A percentile compares a stretch with the other conserved stretches of the same genome.
Conservation (phyloP, 2,113 vertebrate genomes). For the Aldabrachelys gigantea region DNA sequence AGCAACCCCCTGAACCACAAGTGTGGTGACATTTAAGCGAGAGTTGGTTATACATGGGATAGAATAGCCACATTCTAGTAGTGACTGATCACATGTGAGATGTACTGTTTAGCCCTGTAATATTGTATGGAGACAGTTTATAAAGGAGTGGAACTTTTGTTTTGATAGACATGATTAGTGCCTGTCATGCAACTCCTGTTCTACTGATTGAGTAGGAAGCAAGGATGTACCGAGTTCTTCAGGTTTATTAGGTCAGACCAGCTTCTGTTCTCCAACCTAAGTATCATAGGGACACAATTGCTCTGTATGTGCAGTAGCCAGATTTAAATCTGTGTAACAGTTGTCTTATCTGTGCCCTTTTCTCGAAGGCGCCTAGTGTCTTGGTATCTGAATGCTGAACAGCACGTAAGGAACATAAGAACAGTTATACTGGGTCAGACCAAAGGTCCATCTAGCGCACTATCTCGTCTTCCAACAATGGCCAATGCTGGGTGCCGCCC, state of each 20-base stretch:
- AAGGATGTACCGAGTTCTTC: constrained; percentile 29
- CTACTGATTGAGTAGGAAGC: constrained; percentile 43
- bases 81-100: background rate
- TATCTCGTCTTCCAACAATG: too few species aligned
- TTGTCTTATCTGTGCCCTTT: background rate
- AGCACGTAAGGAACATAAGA: background rate
- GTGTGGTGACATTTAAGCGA: rapidly evolving
- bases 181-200: constrained; percentile 46
- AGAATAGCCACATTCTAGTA: background rate
- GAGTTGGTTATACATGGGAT: background rate
- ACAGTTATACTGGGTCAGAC: too few species aligned
- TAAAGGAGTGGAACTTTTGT: constrained; percentile 28
- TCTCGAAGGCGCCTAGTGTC: background rate
- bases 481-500: too few species aligned
- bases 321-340: background rate
- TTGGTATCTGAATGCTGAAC: background rate
- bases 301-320: constrained; percentile 60
- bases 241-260: constrained; percentile 58
- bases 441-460: too few species aligned
- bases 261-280: constrained; percentile 19
- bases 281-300: background rate
- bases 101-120: constrained; percentile 31
- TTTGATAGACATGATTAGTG: constrained; percentile 16
- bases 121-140: background rate
- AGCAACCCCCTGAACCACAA: rapidly evolving